These are phyloP conservation scores for Tipula vernalis DNA, from an alignment of 2,888 invertebrate species.

Conservation along the genomic window DNA sequence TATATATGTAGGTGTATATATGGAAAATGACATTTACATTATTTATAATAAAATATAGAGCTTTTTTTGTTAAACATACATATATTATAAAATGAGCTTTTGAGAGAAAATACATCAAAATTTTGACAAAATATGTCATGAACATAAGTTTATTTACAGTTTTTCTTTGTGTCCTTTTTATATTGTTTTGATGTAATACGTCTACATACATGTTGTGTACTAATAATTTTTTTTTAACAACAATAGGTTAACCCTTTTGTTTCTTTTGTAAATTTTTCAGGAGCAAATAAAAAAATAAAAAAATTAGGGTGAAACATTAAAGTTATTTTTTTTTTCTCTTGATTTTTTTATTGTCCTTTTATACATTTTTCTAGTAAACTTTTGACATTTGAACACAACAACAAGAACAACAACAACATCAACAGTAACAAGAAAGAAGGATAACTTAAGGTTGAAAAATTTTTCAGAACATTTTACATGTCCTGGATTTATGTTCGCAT, in stretches of 20 bases:
- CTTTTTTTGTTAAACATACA: background rate
- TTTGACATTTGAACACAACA: background rate
- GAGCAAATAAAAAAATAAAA: background rate
- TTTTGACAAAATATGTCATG: background rate
- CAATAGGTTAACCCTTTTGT: slow-evolving; percentile 1
- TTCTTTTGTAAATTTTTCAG: background rate
- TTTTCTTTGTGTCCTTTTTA: background rate
- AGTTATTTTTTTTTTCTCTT: background rate
- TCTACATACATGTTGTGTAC: background rate
- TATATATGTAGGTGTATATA: background rate
- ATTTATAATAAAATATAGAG: background rate
- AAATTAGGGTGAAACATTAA: background rate
- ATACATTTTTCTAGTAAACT: background rate
- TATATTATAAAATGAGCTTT: background rate
- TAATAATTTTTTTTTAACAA: background rate
- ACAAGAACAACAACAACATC: background rate
- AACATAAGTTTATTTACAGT: background rate
- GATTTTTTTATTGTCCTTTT: background rate
- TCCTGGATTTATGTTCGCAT: background rate
- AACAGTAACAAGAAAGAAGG: background rate
- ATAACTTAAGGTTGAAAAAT: background rate
- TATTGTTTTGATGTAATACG: background rate
- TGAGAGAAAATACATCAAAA: background rate
- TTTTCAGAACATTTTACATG: background rate
- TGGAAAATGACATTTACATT: background rate